Percentiles rank a stretch among this genome's conserved stretches.
These are phyloP conservation scores for Phortica variegata DNA, from an alignment of 1,140 invertebrate species.

Conservation along the genomic window DNA sequence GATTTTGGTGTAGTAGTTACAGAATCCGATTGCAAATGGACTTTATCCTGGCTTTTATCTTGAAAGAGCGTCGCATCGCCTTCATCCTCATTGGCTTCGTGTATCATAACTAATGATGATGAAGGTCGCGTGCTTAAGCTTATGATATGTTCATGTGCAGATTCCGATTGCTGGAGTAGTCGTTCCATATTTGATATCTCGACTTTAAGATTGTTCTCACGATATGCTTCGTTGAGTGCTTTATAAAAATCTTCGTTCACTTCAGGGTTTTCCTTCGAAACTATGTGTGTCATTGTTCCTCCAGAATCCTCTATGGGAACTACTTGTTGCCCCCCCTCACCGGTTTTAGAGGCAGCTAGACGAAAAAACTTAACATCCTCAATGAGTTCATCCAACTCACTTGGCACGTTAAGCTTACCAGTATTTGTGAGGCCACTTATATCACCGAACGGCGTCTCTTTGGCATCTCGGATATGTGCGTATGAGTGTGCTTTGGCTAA, in stretches of 20 bases:
- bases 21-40: slow-evolving; percentile 14
- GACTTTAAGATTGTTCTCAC: slow-evolving; percentile 64
- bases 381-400: slow-evolving; percentile 22
- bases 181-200: slow-evolving; percentile 44
- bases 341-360: slow-evolving; percentile 36
- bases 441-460: neutral
- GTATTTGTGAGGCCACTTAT: too few relatives aligned
- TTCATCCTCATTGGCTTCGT: slow-evolving; percentile 64
- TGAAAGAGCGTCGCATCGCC: neutral
- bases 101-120: slow-evolving; percentile 70
- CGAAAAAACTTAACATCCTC: slow-evolving; percentile 44
- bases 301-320: slow-evolving; percentile 45
- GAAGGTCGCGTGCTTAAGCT: slow-evolving; percentile 4
- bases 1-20: neutral
- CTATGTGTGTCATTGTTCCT: slow-evolving; percentile 17
- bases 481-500: neutral
- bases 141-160: slow-evolving; percentile 20
- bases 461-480: neutral
- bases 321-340: slow-evolving; percentile 27
- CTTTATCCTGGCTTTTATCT: slow-evolving; percentile 52
- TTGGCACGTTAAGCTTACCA: neutral
- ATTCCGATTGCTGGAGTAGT: slow-evolving; percentile 29
- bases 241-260: slow-evolving; percentile 87
- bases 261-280: slow-evolving; percentile 62
- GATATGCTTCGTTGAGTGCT: slow-evolving; percentile 82